Evolutionary conservation across 2,888 invertebrate genomes (phyloP).

Genomic region (Amiota minor): DNA sequence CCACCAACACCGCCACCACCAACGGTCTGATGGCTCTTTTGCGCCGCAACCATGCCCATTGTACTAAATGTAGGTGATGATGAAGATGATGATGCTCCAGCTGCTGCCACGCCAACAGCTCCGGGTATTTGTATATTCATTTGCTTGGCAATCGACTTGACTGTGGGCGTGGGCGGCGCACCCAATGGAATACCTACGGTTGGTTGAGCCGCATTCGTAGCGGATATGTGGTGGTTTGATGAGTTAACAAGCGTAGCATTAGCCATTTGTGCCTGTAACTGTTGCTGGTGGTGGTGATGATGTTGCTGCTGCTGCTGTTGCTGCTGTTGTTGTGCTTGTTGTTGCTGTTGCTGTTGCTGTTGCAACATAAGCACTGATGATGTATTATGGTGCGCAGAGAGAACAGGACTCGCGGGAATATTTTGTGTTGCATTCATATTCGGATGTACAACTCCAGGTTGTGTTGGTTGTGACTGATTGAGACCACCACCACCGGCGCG

Average conservation of each 20-base stretch:
- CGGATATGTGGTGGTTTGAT: slow-evolving; percentile 61
- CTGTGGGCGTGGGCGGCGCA: slow-evolving; percentile 68
- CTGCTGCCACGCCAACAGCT: slow-evolving; percentile 24
- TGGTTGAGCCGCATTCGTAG: slow-evolving; percentile 46
- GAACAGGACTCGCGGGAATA: slow-evolving; percentile 28
- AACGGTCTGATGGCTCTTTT: slow-evolving; percentile 58
- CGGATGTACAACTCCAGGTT: slow-evolving; percentile 36
- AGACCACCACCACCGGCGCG: slow-evolving; percentile 49
- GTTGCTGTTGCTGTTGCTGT: slow-evolving; percentile 48
- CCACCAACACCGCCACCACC: slow-evolving; percentile 42
- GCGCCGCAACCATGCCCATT: slow-evolving; percentile 67
- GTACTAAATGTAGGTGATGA: slow-evolving; percentile 67
- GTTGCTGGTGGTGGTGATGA: slow-evolving; percentile 61
- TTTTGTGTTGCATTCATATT: slow-evolving; percentile 36
- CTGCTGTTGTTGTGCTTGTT: slow-evolving; percentile 54
- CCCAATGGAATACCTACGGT: slow-evolving; percentile 61
- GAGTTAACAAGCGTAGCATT: slow-evolving; percentile 68
- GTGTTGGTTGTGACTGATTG: slow-evolving; percentile 35
- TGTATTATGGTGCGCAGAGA: slow-evolving; percentile 34
- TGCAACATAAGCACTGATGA: slow-evolving; percentile 48
- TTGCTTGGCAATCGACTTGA: slow-evolving; percentile 70
- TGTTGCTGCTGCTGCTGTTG: slow-evolving; percentile 60
- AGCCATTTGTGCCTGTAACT: slow-evolving; percentile 66
- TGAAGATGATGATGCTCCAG: slow-evolving; percentile 22
- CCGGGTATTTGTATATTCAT: slow-evolving; percentile 68